Conservation (phyloP, 2,797 vertebrate genomes). For the Bufotes viridis region DNA sequence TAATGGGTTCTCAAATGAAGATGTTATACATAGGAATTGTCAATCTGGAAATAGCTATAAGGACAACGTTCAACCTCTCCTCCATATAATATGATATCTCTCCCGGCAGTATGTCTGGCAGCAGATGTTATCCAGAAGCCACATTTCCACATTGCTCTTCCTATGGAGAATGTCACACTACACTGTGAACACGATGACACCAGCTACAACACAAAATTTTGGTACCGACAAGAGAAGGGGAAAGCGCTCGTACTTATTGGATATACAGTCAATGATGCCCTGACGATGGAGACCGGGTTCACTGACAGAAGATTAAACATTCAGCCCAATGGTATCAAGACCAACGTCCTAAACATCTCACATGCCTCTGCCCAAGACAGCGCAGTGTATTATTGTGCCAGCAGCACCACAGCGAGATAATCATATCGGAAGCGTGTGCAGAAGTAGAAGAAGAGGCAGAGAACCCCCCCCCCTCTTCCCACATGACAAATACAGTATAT, state of each 20-base stretch:
- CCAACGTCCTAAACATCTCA: not conserved
- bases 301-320: not conserved
- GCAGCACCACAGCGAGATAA: slow-evolving; percentile 27
- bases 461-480: not conserved
- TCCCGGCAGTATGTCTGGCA: not conserved
- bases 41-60: not conserved
- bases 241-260: not conserved
- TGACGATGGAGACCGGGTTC: not conserved
- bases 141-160: not conserved
- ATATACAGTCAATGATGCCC: not conserved
- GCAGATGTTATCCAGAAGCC: slow-evolving; percentile 20
- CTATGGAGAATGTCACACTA: not conserved
- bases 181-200: slow-evolving; percentile 14
- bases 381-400: slow-evolving; percentile 37
- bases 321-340: not conserved
- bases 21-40: not conserved
- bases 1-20: too few relatives aligned
- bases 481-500: not conserved
- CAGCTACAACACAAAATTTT: not conserved
- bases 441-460: not conserved
- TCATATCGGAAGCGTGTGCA: not conserved
- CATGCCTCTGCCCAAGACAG: not conserved
- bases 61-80: not conserved
- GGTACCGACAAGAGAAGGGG: slow-evolving; percentile 27
- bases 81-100: not conserved